Evolutionary conservation across 2,888 invertebrate genomes (phyloP).

Genomic region (Dyspetes luteomarginatus): DNA sequence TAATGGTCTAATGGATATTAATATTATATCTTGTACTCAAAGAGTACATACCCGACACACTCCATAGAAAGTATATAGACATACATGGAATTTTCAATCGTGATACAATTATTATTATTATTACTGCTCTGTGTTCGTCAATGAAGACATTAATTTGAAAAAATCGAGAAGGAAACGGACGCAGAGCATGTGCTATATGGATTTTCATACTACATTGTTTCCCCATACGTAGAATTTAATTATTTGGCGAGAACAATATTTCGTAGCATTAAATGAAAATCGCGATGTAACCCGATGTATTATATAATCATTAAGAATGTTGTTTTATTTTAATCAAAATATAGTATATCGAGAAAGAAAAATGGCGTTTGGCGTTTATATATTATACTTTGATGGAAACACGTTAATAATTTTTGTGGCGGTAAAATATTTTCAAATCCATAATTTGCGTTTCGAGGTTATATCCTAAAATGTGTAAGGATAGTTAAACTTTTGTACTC

Average conservation of each 20-base stretch:
- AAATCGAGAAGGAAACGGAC: slow-evolving; percentile 1
- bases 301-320: slow-evolving; percentile 74
- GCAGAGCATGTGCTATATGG: slow-evolving; percentile 29
- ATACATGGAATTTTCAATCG: slow-evolving; percentile 44
- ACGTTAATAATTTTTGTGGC: too few relatives aligned
- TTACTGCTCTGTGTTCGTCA: slow-evolving; percentile 44
- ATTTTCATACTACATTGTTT: slow-evolving; percentile 45
- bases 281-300: slow-evolving; percentile 73
- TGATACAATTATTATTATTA: slow-evolving; percentile 46
- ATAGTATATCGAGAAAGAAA: slow-evolving; percentile 64
- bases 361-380: slow-evolving; percentile 7
- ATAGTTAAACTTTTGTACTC: too few relatives aligned
- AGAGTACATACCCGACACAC: slow-evolving; percentile 54
- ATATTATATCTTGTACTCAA: slow-evolving; percentile 43
- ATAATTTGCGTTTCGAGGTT: too few relatives aligned
- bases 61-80: slow-evolving; percentile 60
- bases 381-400: background rate
- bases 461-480: background rate
- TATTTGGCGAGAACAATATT: slow-evolving; percentile 53
- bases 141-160: slow-evolving; percentile 25
- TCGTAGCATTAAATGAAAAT: slow-evolving; percentile 53
- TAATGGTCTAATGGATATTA: slow-evolving; percentile 61
- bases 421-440: too few relatives aligned
- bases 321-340: slow-evolving; percentile 76
- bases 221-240: slow-evolving; percentile 47